Evolutionary conservation across 2,888 invertebrate species (phyloP), one percentile per base, ranked within the genome.

Genomic region (Trichopoda pennipes): DNA sequence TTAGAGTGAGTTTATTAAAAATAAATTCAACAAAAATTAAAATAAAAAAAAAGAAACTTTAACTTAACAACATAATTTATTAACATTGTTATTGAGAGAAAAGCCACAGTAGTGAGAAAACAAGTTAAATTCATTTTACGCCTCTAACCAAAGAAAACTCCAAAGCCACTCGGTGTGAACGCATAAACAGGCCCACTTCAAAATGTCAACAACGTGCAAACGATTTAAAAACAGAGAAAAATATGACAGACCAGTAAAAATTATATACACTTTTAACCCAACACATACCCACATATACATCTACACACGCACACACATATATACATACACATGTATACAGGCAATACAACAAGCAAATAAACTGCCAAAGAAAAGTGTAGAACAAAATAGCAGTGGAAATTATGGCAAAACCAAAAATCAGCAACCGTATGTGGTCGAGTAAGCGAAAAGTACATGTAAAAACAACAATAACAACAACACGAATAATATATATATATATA

Each of bases 321-420:
- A 19, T 8, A 49, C 12, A 38, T 38, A 53, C 12, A 38, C 56
- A 10, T 19, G 28, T 7, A 19, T 23, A 53, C 51, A 16, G n/a
- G n/a, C 17, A 70, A 68, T 32, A 53, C 66, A 76, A 83, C 51
- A 84, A 82, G 79, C 61, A 74, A 32, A 83, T 64, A 82, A 80
- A 70, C 85, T 83, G 81, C 78, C 82, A 66, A 77, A 83, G 76
- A 84, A 73, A 21, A 63, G 17, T 17, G 10, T 49, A 8, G 17
- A 61, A 66, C 12, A 53, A 74, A 69, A 61, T 44, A 78, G 75
- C 55, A 80, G 70, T 78, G 83, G 64, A 81, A 84, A 82, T 74
- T 81, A 82, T 85, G 69, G 80, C 72, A 81, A 85, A 88, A 89
- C 89, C 89, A 89, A 87, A 89, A 89, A 89, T 89, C 89, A 89